A percentile compares a stretch with the other conserved stretches of the same genome.
These are phyloP conservation scores for Corythornis leucogaster DNA, from an alignment of 2,797 vertebrate species.

Conservation along the genomic window DNA sequence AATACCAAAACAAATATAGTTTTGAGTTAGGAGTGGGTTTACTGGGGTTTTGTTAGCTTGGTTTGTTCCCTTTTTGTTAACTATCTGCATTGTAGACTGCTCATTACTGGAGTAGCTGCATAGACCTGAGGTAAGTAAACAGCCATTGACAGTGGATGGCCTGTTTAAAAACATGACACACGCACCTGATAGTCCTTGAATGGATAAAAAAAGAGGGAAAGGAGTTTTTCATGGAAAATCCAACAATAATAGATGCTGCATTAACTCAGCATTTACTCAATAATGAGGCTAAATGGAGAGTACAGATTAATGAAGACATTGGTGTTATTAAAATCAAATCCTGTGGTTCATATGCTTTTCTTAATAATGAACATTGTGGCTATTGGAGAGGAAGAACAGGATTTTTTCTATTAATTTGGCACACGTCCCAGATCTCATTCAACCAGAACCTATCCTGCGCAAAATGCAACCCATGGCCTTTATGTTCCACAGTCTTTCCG, in stretches of 20 bases:
- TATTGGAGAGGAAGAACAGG: slow-evolving; percentile 89
- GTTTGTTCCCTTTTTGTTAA: background rate
- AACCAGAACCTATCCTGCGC: slow-evolving; percentile 93
- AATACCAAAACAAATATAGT: slow-evolving; percentile 72
- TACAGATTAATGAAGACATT: slow-evolving; percentile 90
- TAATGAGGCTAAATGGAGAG: slow-evolving; percentile 86
- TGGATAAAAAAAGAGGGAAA: slow-evolving; percentile 73
- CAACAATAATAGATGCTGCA: slow-evolving; percentile 78
- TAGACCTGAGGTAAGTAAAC: slow-evolving; percentile 65
- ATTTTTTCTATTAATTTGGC: slow-evolving; percentile 97
- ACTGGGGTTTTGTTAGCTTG: background rate
- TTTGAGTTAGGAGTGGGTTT: slow-evolving; percentile 48
- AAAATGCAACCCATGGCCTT: slow-evolving; percentile 90
- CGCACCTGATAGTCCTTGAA: slow-evolving; percentile 86
- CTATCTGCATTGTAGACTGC: background rate
- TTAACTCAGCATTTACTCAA: slow-evolving; percentile 84
- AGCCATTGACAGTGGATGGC: slow-evolving; percentile 70
- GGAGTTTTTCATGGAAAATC: slow-evolving; percentile 79
- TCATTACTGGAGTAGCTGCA: slow-evolving; percentile 29
- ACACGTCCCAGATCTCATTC: slow-evolving; percentile 94
- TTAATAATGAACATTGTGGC: slow-evolving; percentile 92
- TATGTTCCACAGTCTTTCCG: slow-evolving; percentile 82
- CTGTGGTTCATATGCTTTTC: slow-evolving; percentile 88
- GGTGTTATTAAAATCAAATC: slow-evolving; percentile 96
- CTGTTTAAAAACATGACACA: slow-evolving; percentile 80